Evolutionary conservation across 2,888 invertebrate genomes (phyloP), one percentile per base, ranked within the genome.

Genomic region (Aplocera efformata): DNA sequence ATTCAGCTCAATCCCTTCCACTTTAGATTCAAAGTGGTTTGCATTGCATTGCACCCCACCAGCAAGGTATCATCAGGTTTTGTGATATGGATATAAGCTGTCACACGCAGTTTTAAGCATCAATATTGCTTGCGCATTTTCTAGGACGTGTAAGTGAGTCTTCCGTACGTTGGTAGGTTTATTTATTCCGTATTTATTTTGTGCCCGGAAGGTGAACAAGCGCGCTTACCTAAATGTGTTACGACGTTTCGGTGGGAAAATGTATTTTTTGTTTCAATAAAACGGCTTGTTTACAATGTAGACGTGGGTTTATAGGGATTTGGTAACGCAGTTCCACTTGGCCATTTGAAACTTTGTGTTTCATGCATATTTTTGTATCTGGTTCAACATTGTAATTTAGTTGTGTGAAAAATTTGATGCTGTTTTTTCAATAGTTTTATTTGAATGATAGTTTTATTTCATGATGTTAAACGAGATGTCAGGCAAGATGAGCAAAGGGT

Each of bases 201-300:
- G 56, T 46, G 55, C 53, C 57, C 56, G 55, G 48, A 43, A 64
- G 64, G 68, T 60, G 57, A 67, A 58, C 53, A 50, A 51, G 42
- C 51, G 50, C 36, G 54, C 47, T 50, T 42, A 41, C 48, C 50
- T 65, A 64, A 73, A 65, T 61, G 60, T 58, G 62, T 68, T 61
- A 60, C 53, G 58, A 53, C 56, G 56, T 61, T 63, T 49, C 35
- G 42, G 51, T 55, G 52, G 35, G 43, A 51, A 49, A 48, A 61
- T 56, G 29, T 45, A 53, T 59, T 37, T 58, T 52, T 63, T 60
- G 52, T 60, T 58, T 58, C 50, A 50, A 50, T 34, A 51, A 45
- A 41, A 46, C 25, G 30, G 7, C 33, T 32, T 53, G 40, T 45
- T 52, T 46, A 49, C 43, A 36, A 9, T 39, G 39, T 43, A 10